phyloP scores from a whole-genome alignment of 2,888 invertebrate genomes.

The Nudaria mundana region DNA sequence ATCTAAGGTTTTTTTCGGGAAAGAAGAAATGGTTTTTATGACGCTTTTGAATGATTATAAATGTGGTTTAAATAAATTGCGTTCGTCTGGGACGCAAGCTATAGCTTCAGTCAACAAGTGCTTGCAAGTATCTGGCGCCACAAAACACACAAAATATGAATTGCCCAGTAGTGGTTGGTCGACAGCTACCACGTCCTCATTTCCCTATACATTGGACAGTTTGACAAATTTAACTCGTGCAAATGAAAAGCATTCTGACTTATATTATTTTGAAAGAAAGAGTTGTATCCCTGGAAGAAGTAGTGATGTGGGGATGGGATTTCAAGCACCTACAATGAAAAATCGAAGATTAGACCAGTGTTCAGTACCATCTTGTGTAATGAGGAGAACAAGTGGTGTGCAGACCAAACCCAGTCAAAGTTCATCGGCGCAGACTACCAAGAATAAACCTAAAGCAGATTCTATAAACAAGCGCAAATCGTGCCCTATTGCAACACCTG shows the following conservation, averaged over 20 bases:
- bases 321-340: conserved; percentile 11
- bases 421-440: conserved; percentile 40
- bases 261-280: conserved; percentile 61
- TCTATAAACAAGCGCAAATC: conserved; percentile 48
- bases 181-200: conserved; percentile 27
- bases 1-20: conserved; percentile 35
- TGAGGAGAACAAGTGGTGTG: conserved; percentile 13
- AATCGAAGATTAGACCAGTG: neutral
- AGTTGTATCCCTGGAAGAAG: conserved; percentile 29
- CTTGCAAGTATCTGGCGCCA: conserved; percentile 48
- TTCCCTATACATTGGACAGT: conserved; percentile 12
- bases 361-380: conserved; percentile 7
- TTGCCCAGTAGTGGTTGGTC: conserved; percentile 28
- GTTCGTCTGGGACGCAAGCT: conserved; percentile 63
- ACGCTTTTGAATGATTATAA: conserved; percentile 46
- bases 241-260: conserved; percentile 40
- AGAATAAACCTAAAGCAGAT: conserved; percentile 43
- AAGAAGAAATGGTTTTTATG: conserved; percentile 58
- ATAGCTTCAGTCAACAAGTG: conserved; percentile 72
- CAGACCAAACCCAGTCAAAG: conserved; percentile 26
- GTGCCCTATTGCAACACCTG: conserved; percentile 27
- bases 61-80: conserved; percentile 23
- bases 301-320: conserved; percentile 54
- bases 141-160: conserved; percentile 2
- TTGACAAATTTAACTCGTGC: conserved; percentile 12